A percentile compares a stretch with the other conserved stretches of the same genome.
These are phyloP conservation scores for Drosophila kikkawai DNA, from an alignment of 1,140 invertebrate species.

Conservation along the genomic window DNA sequence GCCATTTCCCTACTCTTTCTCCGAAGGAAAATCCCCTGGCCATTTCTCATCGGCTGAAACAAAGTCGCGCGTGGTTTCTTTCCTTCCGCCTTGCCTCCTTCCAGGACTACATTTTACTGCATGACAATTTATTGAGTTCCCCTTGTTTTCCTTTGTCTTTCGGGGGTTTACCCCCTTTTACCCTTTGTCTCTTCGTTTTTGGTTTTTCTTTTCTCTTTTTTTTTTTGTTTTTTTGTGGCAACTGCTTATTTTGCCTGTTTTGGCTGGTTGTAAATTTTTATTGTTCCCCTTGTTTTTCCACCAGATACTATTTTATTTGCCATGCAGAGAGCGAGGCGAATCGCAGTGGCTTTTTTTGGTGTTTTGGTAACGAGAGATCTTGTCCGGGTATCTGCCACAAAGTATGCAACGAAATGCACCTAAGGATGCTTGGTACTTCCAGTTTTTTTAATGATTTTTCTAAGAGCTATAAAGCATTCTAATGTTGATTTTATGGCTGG, in stretches of 20 bases:
- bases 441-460: neutral
- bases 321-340: conserved; percentile 14
- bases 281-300: conserved; percentile 72
- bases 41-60: conserved; percentile 70
- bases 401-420: conserved; percentile 30
- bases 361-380: conserved; percentile 29
- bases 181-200: neutral
- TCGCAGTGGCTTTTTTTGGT: conserved; percentile 20
- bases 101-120: conserved; percentile 78
- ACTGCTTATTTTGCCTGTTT: conserved; percentile 41
- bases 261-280: conserved; percentile 80
- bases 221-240: neutral
- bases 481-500: neutral
- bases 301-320: conserved; percentile 75
- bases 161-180: conserved; percentile 17
- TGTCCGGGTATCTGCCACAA: conserved; percentile 32
- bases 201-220: conserved; percentile 17
- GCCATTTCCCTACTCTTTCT: conserved; percentile 12
- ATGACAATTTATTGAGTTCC: conserved; percentile 83
- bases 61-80: conserved; percentile 70
- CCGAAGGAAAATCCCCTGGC: conserved; percentile 36
- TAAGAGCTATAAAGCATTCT: neutral
- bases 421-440: conserved; percentile 11
- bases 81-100: conserved; percentile 35
- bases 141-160: conserved; percentile 53